These are phyloP conservation scores for Syngnathus typhle DNA, from an alignment of 2,113 vertebrate genomes.

Conservation along the genomic window DNA sequence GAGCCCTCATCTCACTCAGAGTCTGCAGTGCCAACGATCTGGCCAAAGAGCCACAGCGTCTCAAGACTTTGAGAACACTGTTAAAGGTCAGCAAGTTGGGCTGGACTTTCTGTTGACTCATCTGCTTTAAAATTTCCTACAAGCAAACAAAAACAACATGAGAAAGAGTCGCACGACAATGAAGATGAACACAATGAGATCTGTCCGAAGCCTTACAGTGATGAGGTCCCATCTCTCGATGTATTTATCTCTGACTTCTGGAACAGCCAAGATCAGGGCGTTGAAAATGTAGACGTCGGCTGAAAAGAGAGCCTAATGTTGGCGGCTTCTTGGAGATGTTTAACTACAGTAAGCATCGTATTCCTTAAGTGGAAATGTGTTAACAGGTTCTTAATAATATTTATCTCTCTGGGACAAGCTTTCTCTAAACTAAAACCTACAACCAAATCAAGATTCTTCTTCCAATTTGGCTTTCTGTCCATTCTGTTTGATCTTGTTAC, in stretches of 20 bases:
- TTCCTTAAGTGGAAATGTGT: neutral
- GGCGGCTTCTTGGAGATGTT: neutral
- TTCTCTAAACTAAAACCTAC: neutral
- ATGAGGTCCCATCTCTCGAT: slow-evolving; percentile 73
- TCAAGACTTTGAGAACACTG: slow-evolving; percentile 73
- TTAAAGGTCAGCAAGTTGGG: slow-evolving; percentile 89
- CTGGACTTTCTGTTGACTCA: slow-evolving; percentile 80
- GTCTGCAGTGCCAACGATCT: slow-evolving; percentile 57
- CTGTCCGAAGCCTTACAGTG: slow-evolving; percentile 68
- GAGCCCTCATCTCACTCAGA: slow-evolving; percentile 84
- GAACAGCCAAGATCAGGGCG: slow-evolving; percentile 74
- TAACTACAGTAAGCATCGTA: neutral
- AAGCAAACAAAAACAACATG: neutral
- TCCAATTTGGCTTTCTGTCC: neutral
- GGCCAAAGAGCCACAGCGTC: slow-evolving; percentile 67
- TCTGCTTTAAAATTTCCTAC: slow-evolving; percentile 84
- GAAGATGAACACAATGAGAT: neutral
- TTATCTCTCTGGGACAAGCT: neutral
- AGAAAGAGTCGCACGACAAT: neutral
- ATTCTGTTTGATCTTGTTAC: neutral
- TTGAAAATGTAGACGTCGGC: slow-evolving; percentile 88
- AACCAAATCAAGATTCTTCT: neutral
- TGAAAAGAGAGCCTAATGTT: slow-evolving; percentile 40
- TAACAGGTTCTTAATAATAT: neutral
- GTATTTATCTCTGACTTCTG: slow-evolving; percentile 55